These are phyloP conservation scores for Ridgeia piscesae DNA, from an alignment of 1,140 invertebrate species.

Conservation along the genomic window DNA sequence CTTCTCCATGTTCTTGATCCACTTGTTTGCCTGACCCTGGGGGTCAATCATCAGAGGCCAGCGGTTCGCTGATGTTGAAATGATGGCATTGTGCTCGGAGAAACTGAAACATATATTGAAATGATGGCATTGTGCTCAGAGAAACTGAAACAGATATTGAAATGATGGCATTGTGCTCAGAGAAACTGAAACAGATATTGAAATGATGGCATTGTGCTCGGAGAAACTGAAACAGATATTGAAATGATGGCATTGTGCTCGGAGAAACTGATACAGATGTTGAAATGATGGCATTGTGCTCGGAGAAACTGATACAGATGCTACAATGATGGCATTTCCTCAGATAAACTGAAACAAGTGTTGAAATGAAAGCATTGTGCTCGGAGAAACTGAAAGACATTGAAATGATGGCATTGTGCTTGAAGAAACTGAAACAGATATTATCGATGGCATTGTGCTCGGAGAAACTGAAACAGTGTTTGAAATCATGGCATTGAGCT, in stretches of 20 bases:
- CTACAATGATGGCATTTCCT: conserved; percentile 56
- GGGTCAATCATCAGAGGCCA: conserved; percentile 60
- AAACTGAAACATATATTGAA: conserved; percentile 40
- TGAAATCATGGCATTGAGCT: conserved; percentile 56
- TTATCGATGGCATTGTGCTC: conserved; percentile 57
- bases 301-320: conserved; percentile 48
- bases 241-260: conserved; percentile 56
- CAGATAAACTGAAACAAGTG: conserved; percentile 52
- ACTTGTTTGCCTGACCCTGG: conserved; percentile 59
- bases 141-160: conserved; percentile 50
- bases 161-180: conserved; percentile 57
- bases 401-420: conserved; percentile 57
- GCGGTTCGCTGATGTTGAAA: conserved; percentile 52
- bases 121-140: conserved; percentile 58
- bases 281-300: conserved; percentile 57
- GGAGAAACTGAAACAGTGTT: conserved; percentile 48
- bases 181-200: conserved; percentile 51
- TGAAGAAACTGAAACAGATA: conserved; percentile 45
- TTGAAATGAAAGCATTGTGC: conserved; percentile 57
- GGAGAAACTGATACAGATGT: conserved; percentile 53
- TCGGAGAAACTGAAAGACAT: conserved; percentile 53
- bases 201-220: conserved; percentile 57
- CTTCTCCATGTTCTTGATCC: conserved; percentile 60
- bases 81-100: conserved; percentile 58
- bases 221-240: conserved; percentile 47